These are phyloP conservation scores for Onychomys torridus DNA, from an alignment of 2,797 vertebrate genomes.

Conservation along the genomic window DNA sequence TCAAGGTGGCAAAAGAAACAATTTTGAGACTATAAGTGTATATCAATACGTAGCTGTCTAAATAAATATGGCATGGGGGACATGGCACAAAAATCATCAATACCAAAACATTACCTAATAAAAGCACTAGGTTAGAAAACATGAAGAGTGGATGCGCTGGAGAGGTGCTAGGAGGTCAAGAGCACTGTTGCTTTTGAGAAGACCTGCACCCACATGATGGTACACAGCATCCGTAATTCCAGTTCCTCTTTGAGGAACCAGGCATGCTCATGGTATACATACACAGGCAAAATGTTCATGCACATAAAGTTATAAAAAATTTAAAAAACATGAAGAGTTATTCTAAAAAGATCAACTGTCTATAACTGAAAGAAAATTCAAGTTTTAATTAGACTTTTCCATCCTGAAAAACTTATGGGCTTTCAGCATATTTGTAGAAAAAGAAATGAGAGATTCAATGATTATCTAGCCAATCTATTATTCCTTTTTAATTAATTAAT, in stretches of 20 bases:
- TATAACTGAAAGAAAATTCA: not conserved
- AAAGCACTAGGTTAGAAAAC: not conserved
- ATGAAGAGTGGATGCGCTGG: not conserved
- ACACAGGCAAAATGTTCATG: not conserved
- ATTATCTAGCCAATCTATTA: not conserved
- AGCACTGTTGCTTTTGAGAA: not conserved
- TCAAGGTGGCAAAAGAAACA: not conserved
- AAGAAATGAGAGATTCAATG: not conserved
- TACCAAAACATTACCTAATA: not conserved
- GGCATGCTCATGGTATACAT: too few species aligned
- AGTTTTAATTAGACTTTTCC: not conserved
- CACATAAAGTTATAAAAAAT: not conserved
- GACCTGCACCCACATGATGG: not conserved
- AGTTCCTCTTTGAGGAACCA: not conserved
- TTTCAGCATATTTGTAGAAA: not conserved
- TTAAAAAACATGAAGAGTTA: not conserved
- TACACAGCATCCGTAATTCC: not conserved
- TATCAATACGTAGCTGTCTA: too few species aligned
- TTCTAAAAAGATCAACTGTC: not conserved
- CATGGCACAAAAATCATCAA: not conserved
- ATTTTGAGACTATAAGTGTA: not conserved
- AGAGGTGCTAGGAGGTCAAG: not conserved
- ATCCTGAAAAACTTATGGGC: not conserved
- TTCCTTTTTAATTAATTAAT: not conserved
- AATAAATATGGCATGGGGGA: not conserved